A percentile compares a stretch with the other conserved stretches of the same genome.
phyloP scores from a whole-genome alignment of 2,888 invertebrate genomes.

The Drosophila flavopinicola region DNA sequence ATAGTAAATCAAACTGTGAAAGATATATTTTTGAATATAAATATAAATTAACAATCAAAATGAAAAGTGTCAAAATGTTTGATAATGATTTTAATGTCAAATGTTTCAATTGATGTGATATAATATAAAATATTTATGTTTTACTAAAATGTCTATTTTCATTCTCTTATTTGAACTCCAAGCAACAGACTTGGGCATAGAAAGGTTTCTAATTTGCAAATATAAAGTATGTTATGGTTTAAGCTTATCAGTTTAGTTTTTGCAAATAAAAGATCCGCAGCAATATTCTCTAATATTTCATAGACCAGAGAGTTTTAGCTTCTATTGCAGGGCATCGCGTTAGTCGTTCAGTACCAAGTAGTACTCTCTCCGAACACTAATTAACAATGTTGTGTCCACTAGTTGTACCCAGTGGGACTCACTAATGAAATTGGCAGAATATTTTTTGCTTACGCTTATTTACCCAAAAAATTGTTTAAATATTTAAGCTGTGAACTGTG shows the following conservation, averaged over 20 bases:
- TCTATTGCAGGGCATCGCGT: background rate
- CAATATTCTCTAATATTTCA: too few species aligned
- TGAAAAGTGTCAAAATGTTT: too few species aligned
- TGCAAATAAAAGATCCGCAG: too few species aligned
- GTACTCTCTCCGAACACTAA: background rate
- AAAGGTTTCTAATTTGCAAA: too few species aligned
- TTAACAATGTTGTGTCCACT: background rate
- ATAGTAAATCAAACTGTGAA: background rate
- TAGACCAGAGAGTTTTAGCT: too few species aligned
- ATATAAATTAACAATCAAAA: background rate
- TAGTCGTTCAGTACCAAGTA: background rate
- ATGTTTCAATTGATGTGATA: too few species aligned
- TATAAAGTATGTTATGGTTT: too few species aligned
- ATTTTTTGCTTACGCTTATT: background rate
- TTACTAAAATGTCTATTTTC: too few species aligned
- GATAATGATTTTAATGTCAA: too few species aligned
- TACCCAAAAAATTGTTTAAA: slow-evolving; percentile 36
- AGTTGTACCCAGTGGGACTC: background rate
- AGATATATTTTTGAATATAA: background rate
- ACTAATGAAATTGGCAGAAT: background rate
- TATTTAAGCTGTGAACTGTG: slow-evolving; percentile 29
- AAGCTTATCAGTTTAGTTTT: background rate
- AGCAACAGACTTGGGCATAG: too few species aligned
- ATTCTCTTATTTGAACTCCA: too few species aligned
- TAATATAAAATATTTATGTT: too few species aligned